Base-by-base conservation (phyloP, 2,888 invertebrate species). In the Sphinx pinastri region DNA sequence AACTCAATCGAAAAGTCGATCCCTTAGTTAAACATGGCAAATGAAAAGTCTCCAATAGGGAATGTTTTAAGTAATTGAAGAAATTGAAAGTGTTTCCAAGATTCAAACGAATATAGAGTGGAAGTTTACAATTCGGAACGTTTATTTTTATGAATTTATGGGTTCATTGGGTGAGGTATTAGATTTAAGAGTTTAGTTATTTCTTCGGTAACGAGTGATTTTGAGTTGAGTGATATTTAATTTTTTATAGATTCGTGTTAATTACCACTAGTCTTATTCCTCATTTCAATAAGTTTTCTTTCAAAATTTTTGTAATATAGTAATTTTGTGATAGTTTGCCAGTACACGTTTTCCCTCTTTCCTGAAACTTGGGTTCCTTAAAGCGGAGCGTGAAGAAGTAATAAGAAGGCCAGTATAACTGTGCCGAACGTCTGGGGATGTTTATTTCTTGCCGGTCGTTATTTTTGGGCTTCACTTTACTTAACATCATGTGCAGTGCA, bases 1-100 rank as follows among this genome's bases (percentile, higher is more conserved):
- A 89, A 92, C 89, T 92, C 92, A 92, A 91, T 91, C 92, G 93
- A 89, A 88, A 93, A 92, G 90, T 89, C 91, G 90, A 92, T 90
- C 89, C 90, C 88, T 90, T 89, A 90, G 92, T 92, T 93, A 93
- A 93, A 93, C 92, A 92, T 91, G 86, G 87, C 86, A 91, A 92
- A 92, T 91, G 93, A 91, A 92, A 93, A 92, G 90, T 90, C 91
- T 86, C 84, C 84, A 80, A 87, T 87, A 84, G 84, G 80, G 88
- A 90, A 92, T 91, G 88, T 91, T 91, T 90, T 88, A 91, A 92
- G 90, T 92, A 91, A 93, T 92, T 91, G 90, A 86, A 89, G 89
- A 88, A 88, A 88, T 86, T 80, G 86, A 91, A 92, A 93, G 89
- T 92, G 89, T 92, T 92, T 89, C 87, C 83, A 88, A 87, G 88